Evolutionary conservation across 1,140 invertebrate genomes (phyloP).

Genomic region (Eurosta solidaginis): DNA sequence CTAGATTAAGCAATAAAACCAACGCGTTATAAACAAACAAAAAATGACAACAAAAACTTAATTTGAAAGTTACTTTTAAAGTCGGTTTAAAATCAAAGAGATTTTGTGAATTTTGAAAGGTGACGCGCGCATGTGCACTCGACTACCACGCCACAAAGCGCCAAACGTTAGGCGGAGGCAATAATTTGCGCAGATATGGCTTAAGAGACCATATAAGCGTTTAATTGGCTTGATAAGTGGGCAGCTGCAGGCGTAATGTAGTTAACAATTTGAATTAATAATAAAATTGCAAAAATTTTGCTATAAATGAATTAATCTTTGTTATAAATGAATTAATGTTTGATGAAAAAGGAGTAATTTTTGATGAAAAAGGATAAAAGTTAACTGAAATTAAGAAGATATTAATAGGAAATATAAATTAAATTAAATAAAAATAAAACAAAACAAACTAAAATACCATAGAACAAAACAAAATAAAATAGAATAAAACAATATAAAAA

Average conservation of each 20-base stretch:
- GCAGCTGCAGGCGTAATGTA: constrained; percentile 15
- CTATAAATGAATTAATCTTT: background rate
- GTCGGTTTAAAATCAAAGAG: constrained; percentile 22
- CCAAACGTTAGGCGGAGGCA: constrained; percentile 2
- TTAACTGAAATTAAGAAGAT: no score
- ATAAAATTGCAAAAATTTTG: background rate
- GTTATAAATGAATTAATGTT: no score
- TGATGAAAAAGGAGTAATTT: no score
- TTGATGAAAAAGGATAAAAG: no score
- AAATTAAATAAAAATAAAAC: no score
- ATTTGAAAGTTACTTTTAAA: constrained; percentile 19
- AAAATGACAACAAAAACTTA: no score
- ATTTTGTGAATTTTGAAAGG: constrained; percentile 20
- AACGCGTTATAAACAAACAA: no score
- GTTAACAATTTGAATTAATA: background rate
- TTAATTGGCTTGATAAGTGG: constrained; percentile 20
- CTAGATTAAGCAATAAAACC: background rate
- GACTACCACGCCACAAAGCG: background rate
- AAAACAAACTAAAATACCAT: no score
- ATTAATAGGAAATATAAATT: no score
- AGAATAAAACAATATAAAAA: no score
- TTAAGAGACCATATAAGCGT: background rate
- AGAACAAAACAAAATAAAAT: no score
- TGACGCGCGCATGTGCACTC: background rate
- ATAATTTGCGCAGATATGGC: constrained; percentile 1